These are phyloP conservation scores for Catamblyrhynchus diadema DNA, from an alignment of 2,797 vertebrate genomes.

Conservation along the genomic window DNA sequence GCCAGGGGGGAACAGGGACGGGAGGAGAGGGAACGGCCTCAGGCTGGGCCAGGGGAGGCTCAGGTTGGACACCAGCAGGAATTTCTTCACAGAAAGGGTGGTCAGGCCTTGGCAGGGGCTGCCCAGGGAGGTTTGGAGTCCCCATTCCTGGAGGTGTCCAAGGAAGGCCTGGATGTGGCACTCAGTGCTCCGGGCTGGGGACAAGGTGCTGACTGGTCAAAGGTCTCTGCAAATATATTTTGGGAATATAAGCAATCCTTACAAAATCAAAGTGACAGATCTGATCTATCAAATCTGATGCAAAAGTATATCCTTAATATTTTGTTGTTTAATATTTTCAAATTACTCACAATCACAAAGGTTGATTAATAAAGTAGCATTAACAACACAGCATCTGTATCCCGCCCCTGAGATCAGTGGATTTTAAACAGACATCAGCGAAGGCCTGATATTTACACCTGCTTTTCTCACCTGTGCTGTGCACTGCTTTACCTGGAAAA, in stretches of 20 bases:
- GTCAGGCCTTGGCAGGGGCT: fast-evolving
- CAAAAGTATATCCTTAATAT: neutral
- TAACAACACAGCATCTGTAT: neutral
- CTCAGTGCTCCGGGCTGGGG: neutral
- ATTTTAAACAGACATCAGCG: neutral
- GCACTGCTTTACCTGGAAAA: neutral
- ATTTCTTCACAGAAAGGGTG: fast-evolving
- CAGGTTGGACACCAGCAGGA: fast-evolving
- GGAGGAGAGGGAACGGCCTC: fast-evolving
- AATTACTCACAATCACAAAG: neutral
- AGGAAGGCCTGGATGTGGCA: fast-evolving
- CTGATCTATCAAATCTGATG: neutral
- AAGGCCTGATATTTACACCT: neutral
- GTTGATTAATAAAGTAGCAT: neutral
- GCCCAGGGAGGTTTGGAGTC: neutral
- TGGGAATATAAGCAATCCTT: neutral
- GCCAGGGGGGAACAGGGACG: fast-evolving
- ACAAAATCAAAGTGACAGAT: neutral
- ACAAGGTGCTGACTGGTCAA: neutral
- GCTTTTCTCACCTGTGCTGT: neutral
- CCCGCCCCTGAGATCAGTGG: neutral
- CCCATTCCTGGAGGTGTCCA: neutral
- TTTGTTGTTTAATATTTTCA: neutral
- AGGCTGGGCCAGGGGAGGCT: neutral
- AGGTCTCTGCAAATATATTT: neutral